These are phyloP conservation scores for Pipistrellus nathusii DNA, from an alignment of 2,797 vertebrate species.

Conservation along the genomic window DNA sequence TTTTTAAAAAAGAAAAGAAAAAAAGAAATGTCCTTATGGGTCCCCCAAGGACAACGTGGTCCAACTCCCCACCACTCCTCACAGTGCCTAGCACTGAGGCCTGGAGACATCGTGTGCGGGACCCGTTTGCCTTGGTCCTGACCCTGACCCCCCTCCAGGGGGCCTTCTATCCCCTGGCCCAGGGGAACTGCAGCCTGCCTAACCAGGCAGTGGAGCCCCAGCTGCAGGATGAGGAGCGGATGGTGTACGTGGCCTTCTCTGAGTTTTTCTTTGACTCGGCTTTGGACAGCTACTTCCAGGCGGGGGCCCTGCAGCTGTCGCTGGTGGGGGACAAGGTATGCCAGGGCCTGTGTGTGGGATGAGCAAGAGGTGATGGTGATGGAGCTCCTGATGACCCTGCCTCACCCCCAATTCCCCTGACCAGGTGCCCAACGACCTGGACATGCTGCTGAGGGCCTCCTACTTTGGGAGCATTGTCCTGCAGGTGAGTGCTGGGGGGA, in stretches of 20 bases:
- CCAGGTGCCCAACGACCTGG: slow-evolving; percentile 95
- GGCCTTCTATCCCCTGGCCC: slow-evolving; percentile 91
- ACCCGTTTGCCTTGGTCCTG: not conserved
- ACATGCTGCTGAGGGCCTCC: slow-evolving; percentile 94
- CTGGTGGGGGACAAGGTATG: slow-evolving; percentile 92
- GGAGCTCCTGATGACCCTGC: not conserved
- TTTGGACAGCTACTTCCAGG: slow-evolving; percentile 93
- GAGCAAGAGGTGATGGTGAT: not conserved
- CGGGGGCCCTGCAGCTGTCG: slow-evolving; percentile 90
- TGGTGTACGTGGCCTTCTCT: slow-evolving; percentile 96
- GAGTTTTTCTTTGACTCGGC: slow-evolving; percentile 98
- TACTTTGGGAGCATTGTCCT: slow-evolving; percentile 95
- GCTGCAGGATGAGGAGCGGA: slow-evolving; percentile 92
- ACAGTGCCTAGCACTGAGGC: not conserved
- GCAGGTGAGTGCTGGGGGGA: slow-evolving; percentile 87
- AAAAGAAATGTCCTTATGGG: not conserved
- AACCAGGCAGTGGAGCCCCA: slow-evolving; percentile 91
- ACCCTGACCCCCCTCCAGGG: slow-evolving; percentile 84
- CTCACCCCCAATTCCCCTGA: not conserved
- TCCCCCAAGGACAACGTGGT: not conserved
- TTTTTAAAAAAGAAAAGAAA: too few species aligned
- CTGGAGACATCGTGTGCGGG: not conserved
- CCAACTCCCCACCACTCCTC: not conserved
- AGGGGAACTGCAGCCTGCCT: slow-evolving; percentile 87
- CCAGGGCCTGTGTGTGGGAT: not conserved